A percentile compares a stretch with the other conserved stretches of the same genome.
These are phyloP conservation scores for Xenentodon cancila DNA, from an alignment of 2,797 vertebrate species.

Conservation along the genomic window DNA sequence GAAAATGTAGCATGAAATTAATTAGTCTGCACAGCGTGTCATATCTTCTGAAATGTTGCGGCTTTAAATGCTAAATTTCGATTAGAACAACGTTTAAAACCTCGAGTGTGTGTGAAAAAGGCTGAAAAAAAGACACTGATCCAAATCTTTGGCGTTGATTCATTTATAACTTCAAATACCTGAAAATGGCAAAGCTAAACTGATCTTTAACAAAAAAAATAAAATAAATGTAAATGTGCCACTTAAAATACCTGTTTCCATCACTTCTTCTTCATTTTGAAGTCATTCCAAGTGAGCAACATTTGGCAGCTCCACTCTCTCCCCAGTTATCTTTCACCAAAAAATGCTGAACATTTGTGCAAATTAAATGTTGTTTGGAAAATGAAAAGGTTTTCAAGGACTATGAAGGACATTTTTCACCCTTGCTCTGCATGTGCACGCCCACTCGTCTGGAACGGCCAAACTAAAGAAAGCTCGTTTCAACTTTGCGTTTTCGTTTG, in stretches of 20 bases:
- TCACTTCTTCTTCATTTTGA: no score
- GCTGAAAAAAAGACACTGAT: background rate
- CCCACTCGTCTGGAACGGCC: conserved; percentile 16
- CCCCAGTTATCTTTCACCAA: no score
- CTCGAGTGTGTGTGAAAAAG: background rate
- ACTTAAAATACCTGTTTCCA: background rate
- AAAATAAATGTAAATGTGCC: background rate
- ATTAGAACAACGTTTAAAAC: conserved; percentile 5
- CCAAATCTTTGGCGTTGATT: conserved; percentile 1
- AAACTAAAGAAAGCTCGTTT: conserved; percentile 56
- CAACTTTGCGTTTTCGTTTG: conserved; percentile 52
- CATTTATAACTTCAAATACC: conserved; percentile 6
- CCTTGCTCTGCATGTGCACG: background rate
- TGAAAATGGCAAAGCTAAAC: conserved; percentile 1
- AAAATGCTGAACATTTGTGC: no score
- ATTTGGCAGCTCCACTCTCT: no score
- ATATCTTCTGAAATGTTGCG: conserved; percentile 19
- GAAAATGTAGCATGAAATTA: conserved; percentile 26
- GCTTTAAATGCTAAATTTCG: conserved; percentile 23
- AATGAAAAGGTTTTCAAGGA: no score
- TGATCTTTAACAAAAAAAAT: conserved; percentile 3
- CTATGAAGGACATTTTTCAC: no score
- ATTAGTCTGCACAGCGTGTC: conserved; percentile 14
- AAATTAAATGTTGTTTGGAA: no score
- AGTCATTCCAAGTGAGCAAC: no score